These are phyloP conservation scores for Lophotriccus pileatus DNA, from an alignment of 2,797 vertebrate genomes.

Conservation along the genomic window DNA sequence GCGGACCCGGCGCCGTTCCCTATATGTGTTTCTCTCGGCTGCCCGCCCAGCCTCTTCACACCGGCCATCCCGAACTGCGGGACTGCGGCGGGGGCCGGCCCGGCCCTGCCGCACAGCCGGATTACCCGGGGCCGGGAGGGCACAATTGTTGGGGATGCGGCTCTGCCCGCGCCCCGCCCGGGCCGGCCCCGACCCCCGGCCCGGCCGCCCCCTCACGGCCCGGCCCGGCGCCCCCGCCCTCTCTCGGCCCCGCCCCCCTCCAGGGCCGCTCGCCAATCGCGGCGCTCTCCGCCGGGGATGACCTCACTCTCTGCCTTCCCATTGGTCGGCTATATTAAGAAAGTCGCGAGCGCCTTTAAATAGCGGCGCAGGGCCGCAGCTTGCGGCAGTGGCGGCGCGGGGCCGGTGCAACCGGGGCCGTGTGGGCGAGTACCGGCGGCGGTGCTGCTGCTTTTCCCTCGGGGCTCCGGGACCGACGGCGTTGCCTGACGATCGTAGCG, in stretches of 20 bases:
- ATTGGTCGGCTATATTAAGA: conserved; percentile 98
- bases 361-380: conserved; percentile 64
- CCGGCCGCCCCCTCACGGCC: neutral
- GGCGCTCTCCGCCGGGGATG: conserved; percentile 67
- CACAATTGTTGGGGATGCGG: neutral
- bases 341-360: conserved; percentile 86
- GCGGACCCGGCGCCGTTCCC: too few relatives aligned
- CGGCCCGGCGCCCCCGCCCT: neutral
- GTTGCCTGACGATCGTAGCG: neutral
- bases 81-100: too few relatives aligned
- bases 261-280: conserved; percentile 72
- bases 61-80: neutral
- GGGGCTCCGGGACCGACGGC: neutral
- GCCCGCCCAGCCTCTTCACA: too few relatives aligned
- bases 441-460: accelerated
- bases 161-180: neutral
- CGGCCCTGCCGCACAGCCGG: neutral
- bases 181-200: too few relatives aligned
- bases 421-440: neutral
- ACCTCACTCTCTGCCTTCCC: conserved; percentile 79
- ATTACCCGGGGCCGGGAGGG: neutral
- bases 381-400: accelerated
- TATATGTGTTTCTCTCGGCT: too few relatives aligned
- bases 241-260: neutral
- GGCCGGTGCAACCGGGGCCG: accelerated